These are phyloP conservation scores for Pterocles orientalis DNA, from an alignment of 2,113 vertebrate genomes.

Conservation along the genomic window DNA sequence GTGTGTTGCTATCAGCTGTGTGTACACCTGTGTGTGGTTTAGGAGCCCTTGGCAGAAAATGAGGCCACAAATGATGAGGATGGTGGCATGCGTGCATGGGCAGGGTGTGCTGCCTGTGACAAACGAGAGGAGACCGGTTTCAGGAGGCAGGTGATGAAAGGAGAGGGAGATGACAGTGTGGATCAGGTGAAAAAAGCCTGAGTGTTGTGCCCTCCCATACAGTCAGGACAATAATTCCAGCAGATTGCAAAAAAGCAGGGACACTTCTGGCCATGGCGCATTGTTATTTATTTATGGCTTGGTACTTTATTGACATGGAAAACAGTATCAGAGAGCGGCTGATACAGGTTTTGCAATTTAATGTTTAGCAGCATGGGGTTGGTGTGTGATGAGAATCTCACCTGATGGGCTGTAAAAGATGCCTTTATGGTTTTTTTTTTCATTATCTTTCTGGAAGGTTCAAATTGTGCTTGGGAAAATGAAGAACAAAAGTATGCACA, in stretches of 20 bases:
- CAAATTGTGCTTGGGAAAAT: background rate
- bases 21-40: accelerated
- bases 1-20: background rate
- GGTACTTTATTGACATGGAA: background rate
- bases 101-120: background rate
- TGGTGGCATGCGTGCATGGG: accelerated
- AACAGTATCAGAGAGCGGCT: background rate
- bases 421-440: background rate
- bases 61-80: accelerated
- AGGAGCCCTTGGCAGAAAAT: background rate
- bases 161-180: no score
- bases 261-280: background rate
- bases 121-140: accelerated
- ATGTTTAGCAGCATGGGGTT: background rate
- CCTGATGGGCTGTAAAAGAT: background rate
- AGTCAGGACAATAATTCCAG: background rate
- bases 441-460: background rate
- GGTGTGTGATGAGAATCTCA: background rate
- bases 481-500: conserved; percentile 23
- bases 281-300: background rate
- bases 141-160: background rate
- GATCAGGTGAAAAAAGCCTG: background rate
- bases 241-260: background rate
- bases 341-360: background rate
- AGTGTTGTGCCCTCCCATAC: accelerated